Evolutionary conservation across 2,888 invertebrate genomes (phyloP), one percentile per base, ranked within the genome.

Genomic region (Drosophila nr. perissopoda): DNA sequence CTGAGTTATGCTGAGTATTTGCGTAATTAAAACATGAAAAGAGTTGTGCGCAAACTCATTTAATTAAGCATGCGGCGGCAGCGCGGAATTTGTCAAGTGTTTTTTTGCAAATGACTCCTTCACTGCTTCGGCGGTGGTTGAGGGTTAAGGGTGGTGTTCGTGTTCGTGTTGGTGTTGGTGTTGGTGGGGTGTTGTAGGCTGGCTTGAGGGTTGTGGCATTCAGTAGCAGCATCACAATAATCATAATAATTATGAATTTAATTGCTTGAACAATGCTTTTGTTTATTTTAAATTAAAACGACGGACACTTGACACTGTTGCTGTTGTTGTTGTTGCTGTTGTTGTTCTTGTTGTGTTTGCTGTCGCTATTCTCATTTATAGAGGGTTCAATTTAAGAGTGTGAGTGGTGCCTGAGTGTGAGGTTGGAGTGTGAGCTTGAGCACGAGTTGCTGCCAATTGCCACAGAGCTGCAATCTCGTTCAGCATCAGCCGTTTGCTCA

Each of bases 11-110:
- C 81, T 56, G 79, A 89, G 70, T 85, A 91, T 91, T 83, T 85
- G 78, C 76, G 79, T 91, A 90, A 91, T 91, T 90, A 91, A 91
- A 91, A 89, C 81, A 82, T 86, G 88, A 83, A 88, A 89, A 88
- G 91, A 91, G 90, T 85, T 81, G 62, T 80, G 77, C 81, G 79
- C 82, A 88, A 83, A 82, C 82, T 83, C 89, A 83, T 90, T 88
- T 83, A 88, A 89, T 90, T 90, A 90, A 90, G 81, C 67, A 74
- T 65, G 81, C 80, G 81, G 76, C 78, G 75, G 75, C 82, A 76
- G 75, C 81, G 75, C 69, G 81, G 83, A 88, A 88, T 88, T 86
- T 86, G 88, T 88, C 86, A 86, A 88, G 88, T 83, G 88, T 72
- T 68, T 61, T 46, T 70, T 65, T 27, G 56, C 59, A 21, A 27